Evolutionary conservation across 2,888 invertebrate genomes (phyloP).

Genomic region (Lepidochrysops patricia): DNA sequence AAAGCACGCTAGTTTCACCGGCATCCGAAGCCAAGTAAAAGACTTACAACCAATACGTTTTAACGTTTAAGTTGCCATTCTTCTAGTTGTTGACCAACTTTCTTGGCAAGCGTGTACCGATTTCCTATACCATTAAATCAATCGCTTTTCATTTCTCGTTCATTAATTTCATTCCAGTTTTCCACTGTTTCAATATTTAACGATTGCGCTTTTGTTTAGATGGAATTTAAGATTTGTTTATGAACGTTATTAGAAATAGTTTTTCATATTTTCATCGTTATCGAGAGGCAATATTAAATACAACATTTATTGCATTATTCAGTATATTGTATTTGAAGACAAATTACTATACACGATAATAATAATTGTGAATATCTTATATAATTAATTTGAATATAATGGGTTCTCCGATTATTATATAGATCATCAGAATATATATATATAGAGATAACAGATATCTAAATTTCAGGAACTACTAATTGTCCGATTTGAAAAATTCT

Average conservation of each 20-base stretch:
- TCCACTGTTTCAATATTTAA: conserved; percentile 17
- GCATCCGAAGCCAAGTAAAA: not conserved
- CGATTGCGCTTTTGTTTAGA: conserved; percentile 3
- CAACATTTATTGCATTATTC: too few relatives aligned
- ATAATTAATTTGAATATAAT: too few relatives aligned
- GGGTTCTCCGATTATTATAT: too few relatives aligned
- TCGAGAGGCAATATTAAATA: too few relatives aligned
- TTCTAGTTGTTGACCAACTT: conserved; percentile 7
- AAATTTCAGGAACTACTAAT: too few relatives aligned
- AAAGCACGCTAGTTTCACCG: not conserved
- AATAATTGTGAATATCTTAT: too few relatives aligned
- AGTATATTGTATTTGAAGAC: too few relatives aligned
- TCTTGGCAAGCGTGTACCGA: conserved; percentile 9
- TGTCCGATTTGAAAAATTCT: too few relatives aligned
- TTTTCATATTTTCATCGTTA: too few relatives aligned
- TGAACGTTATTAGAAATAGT: not conserved
- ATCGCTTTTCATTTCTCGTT: conserved; percentile 9
- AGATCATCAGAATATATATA: too few relatives aligned
- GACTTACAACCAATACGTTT: conserved; percentile 8
- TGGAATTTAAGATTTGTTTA: not conserved
- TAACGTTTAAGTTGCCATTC: conserved; percentile 3
- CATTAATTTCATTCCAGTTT: conserved; percentile 17
- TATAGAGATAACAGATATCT: too few relatives aligned
- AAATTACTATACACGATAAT: too few relatives aligned
- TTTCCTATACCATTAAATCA: conserved; percentile 12